Conservation (phyloP, 2,888 invertebrate genomes). For the Lacanobia wlatinum region DNA sequence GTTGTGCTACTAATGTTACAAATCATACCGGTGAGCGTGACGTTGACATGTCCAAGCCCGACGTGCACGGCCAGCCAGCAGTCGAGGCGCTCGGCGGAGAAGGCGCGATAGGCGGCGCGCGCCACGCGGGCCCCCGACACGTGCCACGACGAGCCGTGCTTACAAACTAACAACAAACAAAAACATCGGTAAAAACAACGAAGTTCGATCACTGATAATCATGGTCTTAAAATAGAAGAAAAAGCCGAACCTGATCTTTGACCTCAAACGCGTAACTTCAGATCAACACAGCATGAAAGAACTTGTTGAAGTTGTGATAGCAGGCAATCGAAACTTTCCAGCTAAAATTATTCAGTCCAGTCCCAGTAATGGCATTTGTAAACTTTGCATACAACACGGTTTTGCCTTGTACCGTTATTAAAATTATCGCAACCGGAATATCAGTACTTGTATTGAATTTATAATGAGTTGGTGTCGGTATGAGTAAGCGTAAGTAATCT, state of each 20-base stretch:
- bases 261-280: background rate
- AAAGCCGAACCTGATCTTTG: slow-evolving; percentile 9
- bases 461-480: slow-evolving; percentile 52
- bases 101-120: slow-evolving; percentile 96
- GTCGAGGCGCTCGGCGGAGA: slow-evolving; percentile 96
- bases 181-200: slow-evolving; percentile 26
- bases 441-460: slow-evolving; percentile 59
- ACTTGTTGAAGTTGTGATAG: background rate
- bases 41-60: slow-evolving; percentile 98
- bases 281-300: background rate
- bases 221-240: background rate
- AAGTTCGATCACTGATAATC: background rate
- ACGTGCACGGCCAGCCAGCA: slow-evolving; percentile 98
- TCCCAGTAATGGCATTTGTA: slow-evolving; percentile 39
- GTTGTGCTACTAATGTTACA: background rate
- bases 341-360: slow-evolving; percentile 25
- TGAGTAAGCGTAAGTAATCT: slow-evolving; percentile 35
- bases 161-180: slow-evolving; percentile 92
- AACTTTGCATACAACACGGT: slow-evolving; percentile 51
- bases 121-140: slow-evolving; percentile 95
- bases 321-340: slow-evolving; percentile 23
- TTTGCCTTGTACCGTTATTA: slow-evolving; percentile 62
- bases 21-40: slow-evolving; percentile 96
- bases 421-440: slow-evolving; percentile 59
- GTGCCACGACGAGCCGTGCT: slow-evolving; percentile 98